Evolutionary conservation across 1,140 invertebrate genomes (phyloP).

Genomic region (Drosophila grimshawi): DNA sequence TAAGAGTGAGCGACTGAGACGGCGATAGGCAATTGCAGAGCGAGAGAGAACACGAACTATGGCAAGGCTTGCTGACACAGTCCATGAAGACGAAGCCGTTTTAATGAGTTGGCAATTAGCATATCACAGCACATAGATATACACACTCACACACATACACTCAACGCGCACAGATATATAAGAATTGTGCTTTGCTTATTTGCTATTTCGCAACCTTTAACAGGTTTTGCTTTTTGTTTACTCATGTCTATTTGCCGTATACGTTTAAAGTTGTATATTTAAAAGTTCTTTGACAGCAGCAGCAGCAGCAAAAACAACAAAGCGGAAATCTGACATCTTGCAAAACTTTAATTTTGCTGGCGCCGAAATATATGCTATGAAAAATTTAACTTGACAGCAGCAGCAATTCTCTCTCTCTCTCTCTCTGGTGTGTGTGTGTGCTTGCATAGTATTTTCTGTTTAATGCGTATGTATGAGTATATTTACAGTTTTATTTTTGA

Average conservation of each 20-base stretch:
- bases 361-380: conserved; percentile 35
- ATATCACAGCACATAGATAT: conserved; percentile 55
- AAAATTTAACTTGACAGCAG: conserved; percentile 45
- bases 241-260: conserved; percentile 16
- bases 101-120: conserved; percentile 80
- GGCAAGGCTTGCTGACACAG: conserved; percentile 47
- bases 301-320: conserved; percentile 10
- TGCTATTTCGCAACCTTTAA: neutral
- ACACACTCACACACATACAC: conserved; percentile 19
- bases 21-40: conserved; percentile 18
- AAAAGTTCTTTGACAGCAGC: conserved; percentile 39
- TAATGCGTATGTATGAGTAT: conserved; percentile 6
- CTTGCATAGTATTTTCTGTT: neutral
- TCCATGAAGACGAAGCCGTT: conserved; percentile 72
- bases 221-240: conserved; percentile 29
- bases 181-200: conserved; percentile 34
- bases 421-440: neutral
- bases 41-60: conserved; percentile 1
- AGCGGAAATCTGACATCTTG: conserved; percentile 28
- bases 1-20: neutral
- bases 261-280: conserved; percentile 49
- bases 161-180: conserved; percentile 25
- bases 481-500: conserved; percentile 63
- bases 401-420: conserved; percentile 24
- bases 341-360: conserved; percentile 16